These are phyloP conservation scores for Diaprepes abbreviatus DNA, from an alignment of 2,888 invertebrate genomes.

Conservation along the genomic window DNA sequence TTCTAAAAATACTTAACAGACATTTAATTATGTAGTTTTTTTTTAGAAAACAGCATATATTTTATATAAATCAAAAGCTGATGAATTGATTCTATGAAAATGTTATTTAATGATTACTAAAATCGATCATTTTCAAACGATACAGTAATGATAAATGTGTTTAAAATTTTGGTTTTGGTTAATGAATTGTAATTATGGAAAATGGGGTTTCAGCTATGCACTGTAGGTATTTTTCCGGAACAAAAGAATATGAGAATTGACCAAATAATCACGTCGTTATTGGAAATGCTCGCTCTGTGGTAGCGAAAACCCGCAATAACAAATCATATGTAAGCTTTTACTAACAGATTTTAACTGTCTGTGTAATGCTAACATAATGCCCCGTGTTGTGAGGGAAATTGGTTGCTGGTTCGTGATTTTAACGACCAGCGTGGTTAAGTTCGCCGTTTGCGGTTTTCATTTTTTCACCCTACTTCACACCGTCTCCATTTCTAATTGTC, in stretches of 20 bases:
- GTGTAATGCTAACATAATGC: slow-evolving; percentile 68
- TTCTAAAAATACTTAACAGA: too few relatives aligned
- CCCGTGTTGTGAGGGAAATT: slow-evolving; percentile 67
- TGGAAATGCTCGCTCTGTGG: slow-evolving; percentile 63
- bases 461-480: slow-evolving; percentile 51
- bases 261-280: slow-evolving; percentile 54
- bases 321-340: slow-evolving; percentile 68
- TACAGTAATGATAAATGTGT: slow-evolving; percentile 21
- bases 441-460: slow-evolving; percentile 60
- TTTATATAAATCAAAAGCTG: too few relatives aligned
- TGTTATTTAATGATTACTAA: neutral
- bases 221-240: slow-evolving; percentile 48
- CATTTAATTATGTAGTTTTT: too few relatives aligned
- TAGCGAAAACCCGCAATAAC: slow-evolving; percentile 66
- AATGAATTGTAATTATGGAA: slow-evolving; percentile 39
- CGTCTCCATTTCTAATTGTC: slow-evolving; percentile 57
- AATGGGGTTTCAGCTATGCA: slow-evolving; percentile 25
- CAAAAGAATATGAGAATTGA: slow-evolving; percentile 51
- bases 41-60: too few relatives aligned
- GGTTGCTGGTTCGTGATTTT: slow-evolving; percentile 65
- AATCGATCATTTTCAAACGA: neutral
- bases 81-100: neutral
- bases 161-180: slow-evolving; percentile 35
- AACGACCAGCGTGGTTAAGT: slow-evolving; percentile 62
- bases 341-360: slow-evolving; percentile 69